Base-by-base conservation (phyloP, 1,140 invertebrate genomes). In the Meloidogyne floridensis region DNA sequence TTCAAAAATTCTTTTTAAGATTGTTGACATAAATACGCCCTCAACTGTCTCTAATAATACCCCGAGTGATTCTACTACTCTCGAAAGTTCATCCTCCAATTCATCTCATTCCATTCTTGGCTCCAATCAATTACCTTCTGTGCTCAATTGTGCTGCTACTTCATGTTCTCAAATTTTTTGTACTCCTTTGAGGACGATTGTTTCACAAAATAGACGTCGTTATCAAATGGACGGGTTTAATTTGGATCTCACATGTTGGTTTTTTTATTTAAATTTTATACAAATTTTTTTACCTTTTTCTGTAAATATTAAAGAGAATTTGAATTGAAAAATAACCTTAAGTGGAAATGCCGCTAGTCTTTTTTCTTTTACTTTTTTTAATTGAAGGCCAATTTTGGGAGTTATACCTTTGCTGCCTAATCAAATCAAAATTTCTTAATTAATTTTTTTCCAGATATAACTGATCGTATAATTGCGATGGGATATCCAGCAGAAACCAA, bases 401-500 rank as follows among this genome's bases (percentile, higher is more conserved):
- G 32, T 32, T 32, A 32, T 32, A 32, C 32, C 32, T 32, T 32
- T 32, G 32, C 32, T 0, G 32, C 32, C 32, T 32, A 32, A 32
- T 32, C 32, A 32, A 32, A 32, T 32, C 32, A 32, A 32, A 32
- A 32, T 32, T 32, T 32, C 32, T 32, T 32, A 32, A 1, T 32
- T 32, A 32, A 32, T 32, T 32, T 73, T 32, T 54, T 85, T 87
- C 53, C 51, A 86, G 85, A 86, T 56, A 86, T 86, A 54, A 86
- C 85, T 3, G 85, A 86, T 80, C 79, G 85, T 47, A 87, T 86
- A 51, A 86, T 86, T 77, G 85, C 85, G 11, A 86, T 86, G 85
- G 85, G 93, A 5, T 93, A 93, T 86, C 93, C 93, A 20, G 92
- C 93, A 0, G 90, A 91, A 47, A 92, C 92, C 54, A 85, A 90